Evolutionary conservation across 2,888 invertebrate species (phyloP), one percentile per base, ranked within the genome.

Genomic region (Sympetrum striolatum): DNA sequence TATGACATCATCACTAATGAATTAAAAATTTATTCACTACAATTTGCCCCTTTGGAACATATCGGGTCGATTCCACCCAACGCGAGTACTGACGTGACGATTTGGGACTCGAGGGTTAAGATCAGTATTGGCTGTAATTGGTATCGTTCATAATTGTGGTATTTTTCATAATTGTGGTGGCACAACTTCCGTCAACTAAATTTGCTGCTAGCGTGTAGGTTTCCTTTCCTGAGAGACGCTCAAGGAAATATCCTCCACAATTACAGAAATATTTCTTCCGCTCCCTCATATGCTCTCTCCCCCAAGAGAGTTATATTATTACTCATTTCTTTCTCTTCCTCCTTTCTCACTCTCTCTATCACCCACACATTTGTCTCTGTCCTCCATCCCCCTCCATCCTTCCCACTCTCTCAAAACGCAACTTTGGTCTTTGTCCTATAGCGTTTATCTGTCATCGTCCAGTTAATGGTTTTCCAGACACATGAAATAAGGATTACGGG

Each of bases 361-460:
- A 14, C 25, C 22, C 58, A 35, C 80, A n/a, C 80, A 39, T 44
- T 53, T 82, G 35, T 58, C 31, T 82, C 58, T n/a, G 22, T 82
- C 82, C 31, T 22, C 15, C 18, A 31, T 81, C 5, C 82, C 18
- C 18, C 35, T 35, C 22, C 44, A 14, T 22, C n/a, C 44, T 82
- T 35, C 58, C 31, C 14, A 2, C 35, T 82, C n/a, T 35, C 82
- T 31, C 82, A 14, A 22, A 44, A 25, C 82, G 25, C 58, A 58
- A 53, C 58, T 82, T 58, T 81, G n/a, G 15, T 53, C 25, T 25
- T 53, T 35, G 31, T 82, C 73, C 73, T 73, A 31, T 25, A 2
- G 82, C 18, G n/a, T 82, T 58, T 82, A 82, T 82, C 58, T 58
- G 82, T 35, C 80, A 80, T 80, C 80, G 80, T 80, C 37, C 39